Percentiles rank a stretch among this genome's conserved stretches.
Conservation (phyloP, 2,797 vertebrate genomes). For the Neosalanx taihuensis region DNA sequence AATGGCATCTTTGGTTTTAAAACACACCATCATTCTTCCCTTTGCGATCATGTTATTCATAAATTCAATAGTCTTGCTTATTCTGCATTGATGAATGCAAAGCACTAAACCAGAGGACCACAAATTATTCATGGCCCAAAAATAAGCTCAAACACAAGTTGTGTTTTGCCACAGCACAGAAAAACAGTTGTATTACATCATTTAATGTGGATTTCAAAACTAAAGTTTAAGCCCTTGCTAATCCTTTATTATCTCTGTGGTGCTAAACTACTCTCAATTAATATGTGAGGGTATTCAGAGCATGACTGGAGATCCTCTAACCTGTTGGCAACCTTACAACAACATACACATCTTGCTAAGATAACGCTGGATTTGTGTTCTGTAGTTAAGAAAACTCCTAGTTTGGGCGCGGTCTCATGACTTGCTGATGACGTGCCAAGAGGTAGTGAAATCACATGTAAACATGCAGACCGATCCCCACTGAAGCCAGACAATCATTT, state of each 20-base stretch:
- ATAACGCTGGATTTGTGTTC: not conserved
- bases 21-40: constrained; percentile 27
- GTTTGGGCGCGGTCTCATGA: not conserved
- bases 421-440: not conserved
- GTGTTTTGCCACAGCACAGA: constrained; percentile 50
- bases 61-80: constrained; percentile 54
- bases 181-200: constrained; percentile 46
- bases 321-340: constrained; percentile 39
- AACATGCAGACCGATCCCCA: not conserved
- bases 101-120: constrained; percentile 41
- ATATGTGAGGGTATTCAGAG: constrained; percentile 42
- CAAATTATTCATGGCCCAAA: constrained; percentile 60
- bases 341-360: constrained; percentile 8
- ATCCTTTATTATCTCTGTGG: constrained; percentile 55
- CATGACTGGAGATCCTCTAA: constrained; percentile 38
- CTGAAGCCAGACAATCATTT: not conserved
- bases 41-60: constrained; percentile 56
- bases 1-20: constrained; percentile 38
- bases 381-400: not conserved
- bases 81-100: constrained; percentile 57
- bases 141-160: constrained; percentile 48
- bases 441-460: not conserved
- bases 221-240: constrained; percentile 47
- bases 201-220: constrained; percentile 44
- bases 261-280: constrained; percentile 55